Evolutionary conservation across 2,797 vertebrate genomes (phyloP), one percentile per base, ranked within the genome.

Genomic region (Brotula barbata): DNA sequence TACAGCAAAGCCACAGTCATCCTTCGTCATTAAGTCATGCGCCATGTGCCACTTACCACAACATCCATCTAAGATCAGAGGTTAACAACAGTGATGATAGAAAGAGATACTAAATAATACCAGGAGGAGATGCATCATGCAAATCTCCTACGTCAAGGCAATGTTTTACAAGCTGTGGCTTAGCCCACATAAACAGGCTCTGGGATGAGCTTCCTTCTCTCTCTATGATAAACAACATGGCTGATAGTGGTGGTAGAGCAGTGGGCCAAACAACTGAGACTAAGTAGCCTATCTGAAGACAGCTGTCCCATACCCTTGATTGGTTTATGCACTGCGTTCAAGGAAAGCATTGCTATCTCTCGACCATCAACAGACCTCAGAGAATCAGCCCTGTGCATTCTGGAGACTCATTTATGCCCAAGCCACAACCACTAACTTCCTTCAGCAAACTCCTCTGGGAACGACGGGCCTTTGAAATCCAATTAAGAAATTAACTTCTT

Each of bases 401-500:
- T 55, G 52, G 63, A 65, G 69, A 44, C 60, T 72, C 17, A 45
- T 51, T 71, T 78, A 61, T 64, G 47, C 71, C 69, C 62, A 74
- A 78, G 70, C 75, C 82, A 80, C 70, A 84, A 87, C 87, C 80
- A 14, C 82, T 40, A 61, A 89, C 71, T 88, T 88, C 84, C 84
- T 87, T 55, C 39, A 57, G 17, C 64, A 81, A 69, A 78, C 75
- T 80, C 66, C 78, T 73, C 73, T 58, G 36, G 58, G 75, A 52
- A 78, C 34, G 59, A 73, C 54, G 68, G 37, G 72, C 73, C 77
- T 84, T 84, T 82, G 80, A 87, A 84, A 78, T 73, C 60, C 69
- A 87, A 84, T 88, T 84, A 89, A 81, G 74, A 85, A 85, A 87
- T 87, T 78, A 82, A 81, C 68, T 71, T 71, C 58, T 73, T 85